Evolutionary conservation across 2,797 vertebrate genomes (phyloP), one percentile per base, ranked within the genome.

Genomic region (Acridotheres tristis): DNA sequence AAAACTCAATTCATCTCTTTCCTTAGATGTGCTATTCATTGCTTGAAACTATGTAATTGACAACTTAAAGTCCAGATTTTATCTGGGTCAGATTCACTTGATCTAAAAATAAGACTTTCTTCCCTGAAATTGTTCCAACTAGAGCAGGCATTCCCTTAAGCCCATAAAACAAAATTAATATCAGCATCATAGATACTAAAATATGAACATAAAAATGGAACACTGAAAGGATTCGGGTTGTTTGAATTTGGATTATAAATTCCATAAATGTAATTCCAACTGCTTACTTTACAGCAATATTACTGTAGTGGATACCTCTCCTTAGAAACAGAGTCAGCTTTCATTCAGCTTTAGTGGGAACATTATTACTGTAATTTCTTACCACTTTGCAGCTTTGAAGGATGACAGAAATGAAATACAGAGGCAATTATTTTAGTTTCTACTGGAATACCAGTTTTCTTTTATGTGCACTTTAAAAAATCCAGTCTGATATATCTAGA

Each of bases 401-500:
- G 16, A 92, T 51, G 51, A 80, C 58, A 89, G 20, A 92, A 89
- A 29, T 61, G 7, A 94, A 96, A 90, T 88, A 87, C 32, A 66
- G 42, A 67, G 34, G 26, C 48, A 85, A 74, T 75, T 75, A 87
- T 55, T 92, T 90, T 59, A 34, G 26, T 47, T 94, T 77, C 69
- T 74, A 53, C 9, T 54, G 36, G 22, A 92, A 83, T 38, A 53
- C 6, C 4, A 59, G 45, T 22, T 73, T 90, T 51, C 53, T 77
- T 80, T 72, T 45, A 75, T 16, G 16, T 45, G 25, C 48, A 62
- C 36, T 89, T 81, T 17, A 38, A 72, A 82, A 72, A 53, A 11
- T 72, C n/a, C 13, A 27, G 32, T 68, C 42, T 61, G 29, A 90
- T 51, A 42, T 21, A 87, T 5, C 38, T 53, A 91, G 32, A 86